Conservation (phyloP, 1,140 invertebrate genomes). For the Parasteatoda tepidariorum region DNA sequence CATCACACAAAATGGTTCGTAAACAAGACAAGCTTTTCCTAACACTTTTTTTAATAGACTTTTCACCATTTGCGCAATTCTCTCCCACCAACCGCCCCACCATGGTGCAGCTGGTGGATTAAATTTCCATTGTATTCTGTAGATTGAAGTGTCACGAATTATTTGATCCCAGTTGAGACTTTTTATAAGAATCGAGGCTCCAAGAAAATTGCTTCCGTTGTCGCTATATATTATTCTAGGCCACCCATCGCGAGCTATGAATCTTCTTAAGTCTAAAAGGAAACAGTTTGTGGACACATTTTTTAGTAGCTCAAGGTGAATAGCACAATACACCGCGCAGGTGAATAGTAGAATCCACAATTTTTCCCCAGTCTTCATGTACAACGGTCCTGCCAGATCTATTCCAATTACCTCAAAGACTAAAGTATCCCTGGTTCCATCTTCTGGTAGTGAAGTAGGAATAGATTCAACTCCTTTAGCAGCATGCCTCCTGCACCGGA, state of each 20-base stretch:
- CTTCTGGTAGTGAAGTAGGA: slow-evolving; percentile 58
- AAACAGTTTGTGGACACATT: slow-evolving; percentile 67
- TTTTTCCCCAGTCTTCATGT: slow-evolving; percentile 59
- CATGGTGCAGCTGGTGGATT: background rate
- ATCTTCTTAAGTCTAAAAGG: slow-evolving; percentile 66
- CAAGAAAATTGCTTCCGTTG: slow-evolving; percentile 68
- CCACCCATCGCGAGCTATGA: slow-evolving; percentile 67
- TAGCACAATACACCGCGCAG: slow-evolving; percentile 7
- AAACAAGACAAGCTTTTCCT: background rate
- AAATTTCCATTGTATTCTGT: slow-evolving; percentile 4
- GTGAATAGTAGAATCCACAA: slow-evolving; percentile 6
- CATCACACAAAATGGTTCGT: slow-evolving; percentile 6
- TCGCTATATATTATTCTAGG: slow-evolving; percentile 65
- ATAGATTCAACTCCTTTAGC: background rate
- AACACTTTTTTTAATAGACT: background rate
- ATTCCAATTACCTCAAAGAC: slow-evolving; percentile 66
- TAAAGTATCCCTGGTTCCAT: slow-evolving; percentile 63
- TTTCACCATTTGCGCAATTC: background rate
- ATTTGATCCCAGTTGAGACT: background rate
- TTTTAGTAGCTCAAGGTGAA: slow-evolving; percentile 66
- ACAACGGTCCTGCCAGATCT: slow-evolving; percentile 66
- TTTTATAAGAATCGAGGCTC: slow-evolving; percentile 24
- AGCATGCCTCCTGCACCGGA: background rate
- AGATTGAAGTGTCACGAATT: background rate
- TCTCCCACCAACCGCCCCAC: slow-evolving; percentile 19